phyloP scores from a whole-genome alignment of 2,113 vertebrate species.

The Orcinus orca region DNA sequence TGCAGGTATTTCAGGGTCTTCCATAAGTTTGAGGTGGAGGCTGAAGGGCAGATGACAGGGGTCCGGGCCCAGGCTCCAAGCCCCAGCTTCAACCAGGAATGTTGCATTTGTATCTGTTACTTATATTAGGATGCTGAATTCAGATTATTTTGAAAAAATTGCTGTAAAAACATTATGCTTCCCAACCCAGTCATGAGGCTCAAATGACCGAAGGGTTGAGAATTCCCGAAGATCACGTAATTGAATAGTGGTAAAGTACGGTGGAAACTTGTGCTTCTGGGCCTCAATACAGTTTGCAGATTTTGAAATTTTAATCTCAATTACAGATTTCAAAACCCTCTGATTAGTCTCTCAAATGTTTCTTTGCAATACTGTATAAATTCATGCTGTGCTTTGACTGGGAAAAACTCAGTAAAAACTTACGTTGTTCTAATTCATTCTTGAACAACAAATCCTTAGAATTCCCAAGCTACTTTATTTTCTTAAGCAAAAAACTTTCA shows the following conservation, averaged over 20 bases:
- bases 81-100: neutral
- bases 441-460: slow-evolving; percentile 16
- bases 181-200: neutral
- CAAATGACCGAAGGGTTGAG: neutral
- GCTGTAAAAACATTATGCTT: neutral
- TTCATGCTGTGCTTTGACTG: neutral
- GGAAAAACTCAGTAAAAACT: neutral
- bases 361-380: neutral
- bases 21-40: neutral
- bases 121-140: neutral
- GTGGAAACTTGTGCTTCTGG: neutral
- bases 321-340: slow-evolving; percentile 48
- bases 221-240: neutral
- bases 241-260: neutral
- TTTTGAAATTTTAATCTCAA: neutral
- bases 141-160: neutral
- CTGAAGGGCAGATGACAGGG: neutral
- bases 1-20: neutral
- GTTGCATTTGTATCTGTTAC: neutral
- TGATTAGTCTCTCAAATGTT: neutral
- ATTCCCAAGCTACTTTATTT: slow-evolving; percentile 43
- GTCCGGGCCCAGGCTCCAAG: neutral
- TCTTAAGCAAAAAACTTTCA: slow-evolving; percentile 45
- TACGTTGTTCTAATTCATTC: slow-evolving; percentile 37
- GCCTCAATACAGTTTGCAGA: neutral